phyloP scores from a whole-genome alignment of 2,888 invertebrate genomes.

The Protophormia terraenovae region DNA sequence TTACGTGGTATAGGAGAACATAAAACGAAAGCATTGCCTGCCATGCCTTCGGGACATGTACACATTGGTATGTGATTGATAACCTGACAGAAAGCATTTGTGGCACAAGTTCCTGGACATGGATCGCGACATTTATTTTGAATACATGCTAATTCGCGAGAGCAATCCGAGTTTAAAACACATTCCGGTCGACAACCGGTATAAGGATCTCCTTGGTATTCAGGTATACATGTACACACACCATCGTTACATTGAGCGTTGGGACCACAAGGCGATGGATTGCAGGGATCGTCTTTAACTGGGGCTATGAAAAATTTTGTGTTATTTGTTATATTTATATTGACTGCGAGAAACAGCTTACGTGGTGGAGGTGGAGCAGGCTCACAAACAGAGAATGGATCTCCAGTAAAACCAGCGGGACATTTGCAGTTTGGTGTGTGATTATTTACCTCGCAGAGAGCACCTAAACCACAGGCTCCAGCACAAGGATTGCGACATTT shows the following conservation, averaged over 20 bases:
- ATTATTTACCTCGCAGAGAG: slow-evolving; percentile 86
- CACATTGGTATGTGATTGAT: slow-evolving; percentile 91
- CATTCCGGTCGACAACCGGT: slow-evolving; percentile 92
- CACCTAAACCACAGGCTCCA: slow-evolving; percentile 86
- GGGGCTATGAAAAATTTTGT: slow-evolving; percentile 68
- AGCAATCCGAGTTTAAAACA: slow-evolving; percentile 88
- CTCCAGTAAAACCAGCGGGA: slow-evolving; percentile 84
- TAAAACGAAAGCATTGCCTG: slow-evolving; percentile 88
- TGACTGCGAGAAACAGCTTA: slow-evolving; percentile 71
- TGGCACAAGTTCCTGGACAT: slow-evolving; percentile 90
- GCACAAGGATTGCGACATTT: slow-evolving; percentile 89
- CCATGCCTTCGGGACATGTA: slow-evolving; percentile 86
- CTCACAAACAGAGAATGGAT: slow-evolving; percentile 89
- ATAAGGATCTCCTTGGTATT: slow-evolving; percentile 89
- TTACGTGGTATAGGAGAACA: slow-evolving; percentile 81
- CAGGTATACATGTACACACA: slow-evolving; percentile 81
- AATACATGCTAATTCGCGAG: slow-evolving; percentile 86
- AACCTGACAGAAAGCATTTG: slow-evolving; percentile 88
- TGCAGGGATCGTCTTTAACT: slow-evolving; percentile 84
- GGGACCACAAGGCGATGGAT: slow-evolving; percentile 89
- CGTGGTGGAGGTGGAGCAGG: slow-evolving; percentile 81
- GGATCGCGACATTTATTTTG: slow-evolving; percentile 89
- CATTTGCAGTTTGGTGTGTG: slow-evolving; percentile 88
- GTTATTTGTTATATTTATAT: no score
- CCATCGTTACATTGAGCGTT: slow-evolving; percentile 85